Percentiles rank a stretch among this genome's conserved stretches.
Conservation (phyloP, 1,140 invertebrate genomes). For the Calliphora vicina region DNA sequence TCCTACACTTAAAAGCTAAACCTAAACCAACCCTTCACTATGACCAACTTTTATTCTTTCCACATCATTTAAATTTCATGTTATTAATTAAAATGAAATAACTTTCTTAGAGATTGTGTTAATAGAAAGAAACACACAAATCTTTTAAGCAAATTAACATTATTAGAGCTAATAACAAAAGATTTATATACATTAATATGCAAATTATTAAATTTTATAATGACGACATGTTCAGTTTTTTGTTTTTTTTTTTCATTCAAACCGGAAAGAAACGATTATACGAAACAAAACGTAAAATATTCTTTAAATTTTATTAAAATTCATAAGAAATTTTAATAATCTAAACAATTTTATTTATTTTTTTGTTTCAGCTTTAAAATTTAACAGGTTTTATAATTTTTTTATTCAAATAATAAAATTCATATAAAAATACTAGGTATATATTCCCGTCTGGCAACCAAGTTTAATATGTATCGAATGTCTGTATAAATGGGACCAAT, state of each 20-base stretch:
- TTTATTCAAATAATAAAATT: background rate
- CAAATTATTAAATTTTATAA: conserved; percentile 10
- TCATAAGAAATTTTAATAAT: background rate
- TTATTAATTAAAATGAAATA: too few species aligned
- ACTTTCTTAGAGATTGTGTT: background rate
- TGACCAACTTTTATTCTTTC: too few species aligned
- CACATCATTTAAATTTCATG: too few species aligned
- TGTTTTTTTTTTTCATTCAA: background rate
- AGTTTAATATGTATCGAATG: background rate
- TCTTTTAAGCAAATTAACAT: background rate
- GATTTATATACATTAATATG: background rate
- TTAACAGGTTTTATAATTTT: background rate
- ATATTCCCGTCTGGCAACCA: background rate
- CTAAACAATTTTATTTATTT: background rate
- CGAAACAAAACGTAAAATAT: background rate
- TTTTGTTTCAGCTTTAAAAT: background rate
- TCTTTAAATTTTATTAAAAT: background rate
- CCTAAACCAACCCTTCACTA: too few species aligned
- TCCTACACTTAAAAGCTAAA: too few species aligned
- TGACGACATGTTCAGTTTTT: background rate
- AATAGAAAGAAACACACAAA: background rate
- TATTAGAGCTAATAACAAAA: conserved; percentile 4
- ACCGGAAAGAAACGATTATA: background rate
- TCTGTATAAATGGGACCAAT: background rate
- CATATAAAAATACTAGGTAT: background rate